These are phyloP conservation scores for Teinopalpus imperialis DNA, from an alignment of 2,888 invertebrate species.

Conservation along the genomic window DNA sequence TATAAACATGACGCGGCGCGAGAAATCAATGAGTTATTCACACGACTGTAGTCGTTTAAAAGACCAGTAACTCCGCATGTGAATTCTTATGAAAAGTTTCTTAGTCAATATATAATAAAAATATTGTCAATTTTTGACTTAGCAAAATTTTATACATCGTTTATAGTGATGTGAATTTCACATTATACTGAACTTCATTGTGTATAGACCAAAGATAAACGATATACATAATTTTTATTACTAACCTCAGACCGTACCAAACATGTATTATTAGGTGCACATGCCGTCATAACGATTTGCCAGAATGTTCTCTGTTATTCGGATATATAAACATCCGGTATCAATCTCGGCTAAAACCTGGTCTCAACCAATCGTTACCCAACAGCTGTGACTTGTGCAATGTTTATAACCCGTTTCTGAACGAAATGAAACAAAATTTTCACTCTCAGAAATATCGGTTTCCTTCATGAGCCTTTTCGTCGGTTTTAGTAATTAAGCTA, in stretches of 20 bases:
- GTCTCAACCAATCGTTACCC: constrained; percentile 12
- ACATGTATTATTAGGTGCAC: constrained; percentile 68
- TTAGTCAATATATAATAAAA: constrained; percentile 79
- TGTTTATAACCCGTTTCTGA: constrained; percentile 8
- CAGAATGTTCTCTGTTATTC: constrained; percentile 21
- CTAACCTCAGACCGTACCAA: constrained; percentile 80
- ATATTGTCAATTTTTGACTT: constrained; percentile 81
- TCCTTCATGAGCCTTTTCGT: constrained; percentile 51
- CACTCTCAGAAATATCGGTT: constrained; percentile 41
- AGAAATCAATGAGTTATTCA: constrained; percentile 64
- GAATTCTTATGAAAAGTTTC: constrained; percentile 79
- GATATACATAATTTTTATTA: constrained; percentile 73
- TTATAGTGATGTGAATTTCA: constrained; percentile 72
- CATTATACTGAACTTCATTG: constrained; percentile 69
- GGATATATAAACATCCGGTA: not conserved
- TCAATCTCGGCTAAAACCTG: not conserved
- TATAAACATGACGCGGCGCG: constrained; percentile 67
- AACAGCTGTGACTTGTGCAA: constrained; percentile 21
- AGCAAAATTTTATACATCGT: constrained; percentile 81
- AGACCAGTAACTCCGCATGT: constrained; percentile 66
- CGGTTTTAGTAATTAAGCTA: constrained; percentile 78
- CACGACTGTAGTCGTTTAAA: constrained; percentile 45
- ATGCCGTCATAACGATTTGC: constrained; percentile 43
- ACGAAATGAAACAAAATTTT: constrained; percentile 2
- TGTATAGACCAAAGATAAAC: constrained; percentile 78